phyloP scores from a whole-genome alignment of 2,797 vertebrate genomes.

The Tragopan temminckii region DNA sequence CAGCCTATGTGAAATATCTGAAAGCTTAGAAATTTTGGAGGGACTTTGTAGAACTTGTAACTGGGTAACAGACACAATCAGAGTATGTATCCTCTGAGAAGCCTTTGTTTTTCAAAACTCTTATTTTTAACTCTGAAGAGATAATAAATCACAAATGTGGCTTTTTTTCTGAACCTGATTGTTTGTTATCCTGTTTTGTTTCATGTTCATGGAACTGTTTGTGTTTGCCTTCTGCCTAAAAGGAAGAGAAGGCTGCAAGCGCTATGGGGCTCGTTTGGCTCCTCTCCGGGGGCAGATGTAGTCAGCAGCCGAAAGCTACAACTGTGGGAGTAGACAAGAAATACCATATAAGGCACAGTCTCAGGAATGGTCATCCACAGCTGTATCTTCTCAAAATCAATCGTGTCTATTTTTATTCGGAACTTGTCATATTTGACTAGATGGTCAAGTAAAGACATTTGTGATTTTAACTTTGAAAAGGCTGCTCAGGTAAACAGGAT shows the following conservation, averaged over 20 bases:
- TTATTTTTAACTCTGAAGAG: not conserved
- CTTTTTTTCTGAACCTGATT: not conserved
- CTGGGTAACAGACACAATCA: not conserved
- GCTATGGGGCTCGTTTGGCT: not conserved
- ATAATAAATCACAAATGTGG: not conserved
- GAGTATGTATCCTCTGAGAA: not conserved
- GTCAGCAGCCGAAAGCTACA: conserved; percentile 11
- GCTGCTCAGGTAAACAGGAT: rapidly evolving
- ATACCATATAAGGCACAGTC: not conserved
- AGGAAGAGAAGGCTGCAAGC: not conserved
- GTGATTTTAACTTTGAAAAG: not conserved
- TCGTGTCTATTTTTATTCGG: not conserved
- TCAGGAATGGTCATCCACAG: not conserved
- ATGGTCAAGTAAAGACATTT: not conserved
- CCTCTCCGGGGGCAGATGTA: not conserved
- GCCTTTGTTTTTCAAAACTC: not conserved
- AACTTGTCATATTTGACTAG: not conserved
- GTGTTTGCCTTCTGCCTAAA: not conserved
- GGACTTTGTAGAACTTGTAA: not conserved
- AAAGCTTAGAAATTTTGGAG: not conserved
- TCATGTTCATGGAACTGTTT: not conserved
- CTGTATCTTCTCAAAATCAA: not conserved
- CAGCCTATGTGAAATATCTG: not conserved
- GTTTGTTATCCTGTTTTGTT: not conserved
- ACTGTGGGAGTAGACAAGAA: not conserved